Base-by-base conservation (phyloP, 1,140 invertebrate species). In the Drosophila nigromelanica region DNA sequence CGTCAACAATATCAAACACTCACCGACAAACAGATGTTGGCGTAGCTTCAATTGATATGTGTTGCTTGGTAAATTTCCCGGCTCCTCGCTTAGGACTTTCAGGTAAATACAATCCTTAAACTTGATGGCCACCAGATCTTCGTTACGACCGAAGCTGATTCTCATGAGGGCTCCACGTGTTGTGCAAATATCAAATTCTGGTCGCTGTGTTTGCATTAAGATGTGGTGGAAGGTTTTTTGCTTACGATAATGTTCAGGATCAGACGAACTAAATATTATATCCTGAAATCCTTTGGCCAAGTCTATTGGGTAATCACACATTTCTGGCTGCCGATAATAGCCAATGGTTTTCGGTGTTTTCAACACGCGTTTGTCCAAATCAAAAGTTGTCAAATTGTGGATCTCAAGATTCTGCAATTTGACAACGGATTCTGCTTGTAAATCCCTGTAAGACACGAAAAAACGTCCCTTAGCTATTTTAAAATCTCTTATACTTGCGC, bases 81-180 rank as follows among this genome's bases (percentile, higher is more conserved):
- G 24, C 3, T 27, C 24, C 0, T 27, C 24, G 24, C 3, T 5
- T 27, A 27, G 3, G 24, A 5, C 0, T 3, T 27, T 27, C 5
- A 27, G 3, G 24, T 27, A 72, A 33, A 72, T 66, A 42, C 61
- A 66, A 30, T 54, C n/a, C 30, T 59, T 58, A 45, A 64, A 72
- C 3, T 50, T 48, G 10, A 52, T 58, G 7, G 54, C 69, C 5
- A 33, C 15, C 3, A 47, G 6, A 15, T 30, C 15, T 30, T 4
- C 18, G 10, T 55, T 33, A 18, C 0, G 2, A 3, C 7, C 15
- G 0, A 4, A 18, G 8, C 33, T 11, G 24, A 37, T 43, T 10
- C 1, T 1, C 5, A 5, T 18, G 10, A 66, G 7, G 12, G 47
- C n/a, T 0, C 6, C 11, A 11, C 69, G 69, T 10, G 62, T 59